Conservation (phyloP, 2,888 invertebrate species). For the Tachystola acroxantha region DNA sequence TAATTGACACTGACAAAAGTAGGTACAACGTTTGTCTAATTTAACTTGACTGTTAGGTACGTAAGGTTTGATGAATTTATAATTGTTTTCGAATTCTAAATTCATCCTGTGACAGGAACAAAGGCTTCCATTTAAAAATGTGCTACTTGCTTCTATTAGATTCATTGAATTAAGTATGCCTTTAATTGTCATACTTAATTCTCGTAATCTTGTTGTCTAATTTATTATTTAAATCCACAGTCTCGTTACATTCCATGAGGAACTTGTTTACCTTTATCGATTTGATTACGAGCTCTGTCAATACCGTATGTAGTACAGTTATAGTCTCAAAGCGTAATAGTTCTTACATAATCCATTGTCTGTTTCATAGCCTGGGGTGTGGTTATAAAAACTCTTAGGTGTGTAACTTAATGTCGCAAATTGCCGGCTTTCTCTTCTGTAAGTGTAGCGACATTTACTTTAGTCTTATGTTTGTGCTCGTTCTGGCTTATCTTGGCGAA, state of each 20-base stretch:
- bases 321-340: slow-evolving; percentile 21
- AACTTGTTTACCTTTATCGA: slow-evolving; percentile 3
- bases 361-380: slow-evolving; percentile 27
- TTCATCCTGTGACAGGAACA: no score
- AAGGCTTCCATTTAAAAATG: no score
- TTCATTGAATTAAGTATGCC: no score
- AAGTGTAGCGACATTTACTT: slow-evolving; percentile 9
- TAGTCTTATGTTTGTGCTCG: not conserved
- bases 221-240: slow-evolving; percentile 5
- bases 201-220: not conserved
- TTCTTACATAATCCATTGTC: slow-evolving; percentile 50
- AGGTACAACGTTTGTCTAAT: no score
- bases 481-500: not conserved
- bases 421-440: slow-evolving; percentile 46
- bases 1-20: no score
- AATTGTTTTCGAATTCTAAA: no score
- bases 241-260: not conserved
- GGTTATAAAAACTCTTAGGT: slow-evolving; percentile 27
- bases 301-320: slow-evolving; percentile 22
- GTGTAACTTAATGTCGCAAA: slow-evolving; percentile 36
- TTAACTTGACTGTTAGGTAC: no score
- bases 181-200: no score
- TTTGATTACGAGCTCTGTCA: not conserved
- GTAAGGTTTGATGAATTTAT: no score
- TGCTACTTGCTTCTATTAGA: no score